Base-by-base conservation (phyloP, 2,888 invertebrate genomes). In the Microdon myrmicae region DNA sequence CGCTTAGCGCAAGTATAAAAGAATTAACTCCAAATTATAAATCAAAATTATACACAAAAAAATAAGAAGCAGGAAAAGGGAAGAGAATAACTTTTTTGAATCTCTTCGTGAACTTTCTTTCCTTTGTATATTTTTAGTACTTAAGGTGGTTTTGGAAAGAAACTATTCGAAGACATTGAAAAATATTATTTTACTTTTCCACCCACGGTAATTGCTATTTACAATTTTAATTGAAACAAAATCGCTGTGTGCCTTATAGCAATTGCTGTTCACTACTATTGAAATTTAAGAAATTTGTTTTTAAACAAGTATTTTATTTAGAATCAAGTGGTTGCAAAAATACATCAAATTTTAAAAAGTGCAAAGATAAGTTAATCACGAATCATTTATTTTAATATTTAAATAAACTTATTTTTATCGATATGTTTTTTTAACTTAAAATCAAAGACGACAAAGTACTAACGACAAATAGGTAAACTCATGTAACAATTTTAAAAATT, bases 181-280 rank as follows among this genome's bases (percentile, higher is more conserved):
- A 28, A 43, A 16, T 20, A 32, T 22, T 26, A 45, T 60, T 49
- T 41, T 47, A 47, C 55, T 12, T 55, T 39, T 43, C 29, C 26
- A 32, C 66, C 70, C 72, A 69, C n/a, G n/a, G 73, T 73, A 72
- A 74, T 75, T 74, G 73, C 74, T 75, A 75, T 72, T 82, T 82
- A 79, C 82, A 82, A 67, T 61, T 69, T 60, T 45, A 48, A 55
- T 67, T 68, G 56, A 68, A 67, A 83, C 84, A 84, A 83, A 83
- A 84, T 84, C 82, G 88, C 88, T 89, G 88, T 87, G 88, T 89
- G 89, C 88, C 88, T 89, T 86, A 86, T 87, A 87, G 88, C 87
- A 86, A 87, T 87, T 87, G 86, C 86, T 86, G 83, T 68, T 51
- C 47, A 48, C 49, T 53, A 39, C n/a, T n/a, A n/a, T n/a, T n/a